These are phyloP conservation scores for Bovichtus variegatus DNA, from an alignment of 2,797 vertebrate genomes.

Conservation along the genomic window DNA sequence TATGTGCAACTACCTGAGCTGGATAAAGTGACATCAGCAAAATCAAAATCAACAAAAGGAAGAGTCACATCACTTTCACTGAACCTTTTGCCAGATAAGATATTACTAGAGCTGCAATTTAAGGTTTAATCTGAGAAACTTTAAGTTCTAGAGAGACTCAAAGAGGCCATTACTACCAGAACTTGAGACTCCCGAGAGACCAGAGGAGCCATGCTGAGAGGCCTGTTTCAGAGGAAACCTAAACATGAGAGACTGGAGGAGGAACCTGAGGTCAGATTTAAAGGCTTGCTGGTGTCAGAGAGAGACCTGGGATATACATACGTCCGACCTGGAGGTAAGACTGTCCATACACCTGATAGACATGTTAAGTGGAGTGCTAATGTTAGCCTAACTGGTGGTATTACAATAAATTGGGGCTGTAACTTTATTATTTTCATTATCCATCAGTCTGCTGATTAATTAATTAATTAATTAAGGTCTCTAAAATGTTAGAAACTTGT, in stretches of 20 bases:
- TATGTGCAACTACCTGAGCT: slow-evolving; percentile 2
- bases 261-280: slow-evolving; percentile 87
- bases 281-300: slow-evolving; percentile 92
- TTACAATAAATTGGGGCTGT: no score
- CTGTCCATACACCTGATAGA: neutral
- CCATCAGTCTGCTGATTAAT: no score
- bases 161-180: neutral
- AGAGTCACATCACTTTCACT: slow-evolving; percentile 1
- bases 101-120: neutral
- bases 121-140: neutral
- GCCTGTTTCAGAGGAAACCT: slow-evolving; percentile 80
- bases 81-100: neutral
- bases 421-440: no score
- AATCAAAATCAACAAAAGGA: no score
- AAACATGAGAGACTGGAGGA: slow-evolving; percentile 84
- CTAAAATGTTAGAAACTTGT: neutral
- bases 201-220: slow-evolving; percentile 75
- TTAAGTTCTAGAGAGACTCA: neutral
- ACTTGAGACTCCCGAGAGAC: slow-evolving; percentile 12
- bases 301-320: slow-evolving; percentile 89
- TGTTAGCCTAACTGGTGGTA: neutral
- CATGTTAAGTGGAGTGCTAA: neutral
- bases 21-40: neutral
- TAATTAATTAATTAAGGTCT: neutral
- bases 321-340: slow-evolving; percentile 93